A percentile compares a stretch with the other conserved stretches of the same genome.
Conservation (phyloP, 1,140 invertebrate genomes). For the Archivesica marissinica region DNA sequence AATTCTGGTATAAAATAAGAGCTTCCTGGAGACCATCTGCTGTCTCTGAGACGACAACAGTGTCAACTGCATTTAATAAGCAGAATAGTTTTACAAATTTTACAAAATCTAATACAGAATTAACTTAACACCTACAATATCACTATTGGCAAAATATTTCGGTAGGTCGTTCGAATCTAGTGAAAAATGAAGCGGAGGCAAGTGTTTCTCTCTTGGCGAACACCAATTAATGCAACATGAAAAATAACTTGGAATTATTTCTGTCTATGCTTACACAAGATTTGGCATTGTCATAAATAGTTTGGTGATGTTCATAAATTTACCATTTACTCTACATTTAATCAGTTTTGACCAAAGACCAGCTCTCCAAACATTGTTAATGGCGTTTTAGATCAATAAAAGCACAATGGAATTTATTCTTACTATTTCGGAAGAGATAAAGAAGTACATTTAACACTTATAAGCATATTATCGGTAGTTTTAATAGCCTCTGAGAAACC, state of each 20-base stretch:
- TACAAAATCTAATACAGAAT: background rate
- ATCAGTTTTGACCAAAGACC: slow-evolving; percentile 17
- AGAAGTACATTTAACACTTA: background rate
- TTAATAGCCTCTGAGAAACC: background rate
- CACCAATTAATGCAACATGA: background rate
- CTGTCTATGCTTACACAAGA: background rate
- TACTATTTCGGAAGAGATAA: background rate
- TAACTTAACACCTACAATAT: background rate
- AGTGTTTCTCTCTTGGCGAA: background rate
- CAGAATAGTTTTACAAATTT: too few species aligned
- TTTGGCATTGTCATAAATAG: slow-evolving; percentile 13
- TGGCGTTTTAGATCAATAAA: background rate
- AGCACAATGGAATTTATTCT: too few species aligned
- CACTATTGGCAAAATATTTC: background rate
- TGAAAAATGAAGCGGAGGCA: slow-evolving; percentile 2
- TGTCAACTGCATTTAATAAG: background rate
- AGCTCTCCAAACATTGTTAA: background rate
- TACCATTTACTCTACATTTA: background rate
- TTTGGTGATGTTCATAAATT: background rate
- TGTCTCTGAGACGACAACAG: slow-evolving; percentile 10
- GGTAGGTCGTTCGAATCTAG: background rate
- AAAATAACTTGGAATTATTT: background rate
- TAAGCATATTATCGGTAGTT: background rate
- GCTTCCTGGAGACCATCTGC: background rate
- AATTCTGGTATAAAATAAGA: background rate